Evolutionary conservation across 2,113 vertebrate genomes (phyloP), one percentile per base, ranked within the genome.

Genomic region (Takifugu flavidus): DNA sequence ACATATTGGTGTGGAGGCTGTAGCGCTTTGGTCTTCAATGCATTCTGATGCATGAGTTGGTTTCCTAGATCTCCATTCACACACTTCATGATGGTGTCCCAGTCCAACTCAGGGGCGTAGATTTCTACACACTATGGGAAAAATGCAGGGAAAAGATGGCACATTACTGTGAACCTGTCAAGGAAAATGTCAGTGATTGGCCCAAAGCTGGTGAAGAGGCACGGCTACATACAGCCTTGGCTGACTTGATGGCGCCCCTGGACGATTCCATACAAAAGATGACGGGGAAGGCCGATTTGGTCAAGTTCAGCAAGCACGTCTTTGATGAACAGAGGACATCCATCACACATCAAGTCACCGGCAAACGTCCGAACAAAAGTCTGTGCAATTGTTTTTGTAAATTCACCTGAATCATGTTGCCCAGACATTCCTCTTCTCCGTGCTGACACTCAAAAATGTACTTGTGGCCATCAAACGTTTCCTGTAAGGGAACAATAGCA

Each of bases 371-470:
- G 4, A 49, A n/a, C 6, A n/a, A n/a, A n/a, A 49, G 14, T 49
- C 20, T 20, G 1, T 52, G 45, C 4, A 1, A 49, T n/a, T 45
- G 4, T 15, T 2, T 26, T 11, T 5, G 10, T 11, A 49, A 34
- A 0, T 25, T 78, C 71, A 99, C 96, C 94, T 99, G 94, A 0
- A 98, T 90, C 91, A 93, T 93, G 92, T 98, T 99, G n/a, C 95
- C 92, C 11, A 78, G 51, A 68, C 96, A 99, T 64, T 99, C 96
- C 1, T 65, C 61, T 0, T 91, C 74, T 2, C 96, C 96, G 3
- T 99, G 97, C 80, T 99, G 97, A 74, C 97, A 98, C 0, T 45
- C 0, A 43, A 91, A 99, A 1, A 69, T 10, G 75, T 91, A 95
- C 55, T 86, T 90, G 3, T 90, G 78, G 0, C 77, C 89, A 54